Conservation (phyloP, 2,113 vertebrate genomes). For the Gavialis gangeticus region DNA sequence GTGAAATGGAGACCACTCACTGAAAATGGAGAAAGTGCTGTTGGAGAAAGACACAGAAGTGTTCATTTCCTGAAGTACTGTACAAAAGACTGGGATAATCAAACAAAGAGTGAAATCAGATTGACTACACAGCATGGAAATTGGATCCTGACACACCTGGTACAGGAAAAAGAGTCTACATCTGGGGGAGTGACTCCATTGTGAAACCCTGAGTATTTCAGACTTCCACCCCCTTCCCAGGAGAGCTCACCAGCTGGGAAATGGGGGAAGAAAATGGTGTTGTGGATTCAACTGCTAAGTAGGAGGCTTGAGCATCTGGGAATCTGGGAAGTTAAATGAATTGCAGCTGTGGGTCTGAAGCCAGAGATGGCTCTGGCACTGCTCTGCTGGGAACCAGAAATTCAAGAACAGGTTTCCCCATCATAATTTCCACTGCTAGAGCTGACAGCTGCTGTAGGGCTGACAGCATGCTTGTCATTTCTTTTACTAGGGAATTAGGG, state of each 20-base stretch:
- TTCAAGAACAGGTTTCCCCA: accelerated
- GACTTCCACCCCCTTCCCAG: background rate
- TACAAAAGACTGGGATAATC: background rate
- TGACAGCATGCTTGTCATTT: accelerated
- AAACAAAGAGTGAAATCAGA: background rate
- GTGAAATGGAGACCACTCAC: background rate
- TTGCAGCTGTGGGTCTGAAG: background rate
- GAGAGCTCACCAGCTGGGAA: background rate
- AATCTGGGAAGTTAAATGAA: background rate
- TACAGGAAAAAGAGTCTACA: background rate
- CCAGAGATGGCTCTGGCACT: background rate
- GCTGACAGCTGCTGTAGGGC: background rate
- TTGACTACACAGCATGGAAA: background rate
- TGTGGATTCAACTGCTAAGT: background rate
- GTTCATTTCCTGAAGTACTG: background rate
- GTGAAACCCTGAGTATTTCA: background rate
- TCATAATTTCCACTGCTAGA: accelerated
- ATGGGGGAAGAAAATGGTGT: background rate
- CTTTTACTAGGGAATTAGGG: accelerated
- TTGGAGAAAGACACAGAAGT: too few relatives aligned
- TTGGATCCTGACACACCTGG: background rate
- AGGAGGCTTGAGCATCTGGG: background rate
- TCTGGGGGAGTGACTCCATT: background rate
- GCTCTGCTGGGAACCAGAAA: background rate
- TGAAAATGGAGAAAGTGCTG: background rate